Base-by-base conservation (phyloP, 1,140 invertebrate genomes). In the Andricus grossulariae region DNA sequence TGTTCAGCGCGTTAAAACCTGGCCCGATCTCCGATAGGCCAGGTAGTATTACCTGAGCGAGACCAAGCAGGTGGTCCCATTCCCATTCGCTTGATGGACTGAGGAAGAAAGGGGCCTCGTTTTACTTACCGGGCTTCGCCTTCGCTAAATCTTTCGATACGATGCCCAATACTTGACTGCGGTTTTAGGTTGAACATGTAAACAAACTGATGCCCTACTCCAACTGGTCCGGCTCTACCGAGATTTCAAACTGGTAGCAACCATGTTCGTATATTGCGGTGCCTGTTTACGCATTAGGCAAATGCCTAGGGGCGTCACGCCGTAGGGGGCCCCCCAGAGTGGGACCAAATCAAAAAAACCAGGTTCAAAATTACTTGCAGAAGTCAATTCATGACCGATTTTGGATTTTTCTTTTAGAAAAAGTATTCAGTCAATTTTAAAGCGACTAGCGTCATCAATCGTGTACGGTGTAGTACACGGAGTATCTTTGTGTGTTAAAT, bases 21-120 rank as follows among this genome's bases (percentile, higher is more conserved):
- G 60, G 39, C 1, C 39, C 39, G 39, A 45, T 45, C 39, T 39
- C 60, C 60, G 60, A 39, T 39, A 32, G 25, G 60, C 32, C 60
- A 66, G 60, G 60, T 66, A 66, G 45, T 39, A 32, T 66, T 66
- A 66, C 60, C 60, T 66, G 60, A 66, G 32, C 60, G 21, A 66
- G 13, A 66, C 60, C 8, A 66, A n/a, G 60, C 60, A 66, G 60
- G 60, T 66, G 60, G 60, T 66, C 60, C 60, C 60, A 45, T 45
- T 66, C 60, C 60, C 60, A 45, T 45, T 66, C 25, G 60, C 32
- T n/a, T 66, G 60, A 66, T 66, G 60, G 60, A 39, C 60, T 66
- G 13, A 10, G 25, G 12, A 39, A 66, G 60, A 66, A 66, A 66
- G 25, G 25, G 15, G 25, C 60, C 60, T 66, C 60, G 60, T 66